Evolutionary conservation across 2,888 invertebrate genomes (phyloP), one percentile per base, ranked within the genome.

Genomic region (Drosophila buzzatii): DNA sequence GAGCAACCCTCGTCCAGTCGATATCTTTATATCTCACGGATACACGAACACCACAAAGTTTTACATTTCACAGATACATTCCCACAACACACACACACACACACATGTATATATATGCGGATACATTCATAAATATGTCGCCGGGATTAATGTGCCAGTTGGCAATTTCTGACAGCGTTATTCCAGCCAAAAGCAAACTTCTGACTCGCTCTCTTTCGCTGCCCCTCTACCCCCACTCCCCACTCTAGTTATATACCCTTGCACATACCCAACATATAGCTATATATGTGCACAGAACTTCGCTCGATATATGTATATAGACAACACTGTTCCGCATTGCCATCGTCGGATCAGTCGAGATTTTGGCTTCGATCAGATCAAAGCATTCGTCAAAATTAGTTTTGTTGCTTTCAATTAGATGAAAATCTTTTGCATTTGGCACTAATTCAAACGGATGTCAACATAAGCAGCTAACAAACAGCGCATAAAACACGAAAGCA

Each of bases 1-100:
- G 73, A 70, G 77, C 87, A 87, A 85, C 85, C 87, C 87, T 86
- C 86, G 86, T 86, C 81, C 79, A 79, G 33, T 42, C 85, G 83
- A 90, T 82, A 91, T 89, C 90, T 91, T 89, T 91, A 90, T 89
- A 90, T 91, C 91, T 89, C 89, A 90, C 79, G 76, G 75, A 85
- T 80, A 87, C 85, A 85, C 81, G 70, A 73, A 68, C 70, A 71
- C 79, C 51, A 79, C 51, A 79, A 65, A 71, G 60, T 76, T 73
- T 68, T 79, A 79, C 76, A 79, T 74, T 79, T 79, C 77, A 72
- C 70, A 74, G 70, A 81, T 70, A 71, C 75, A 70, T 42, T 56
- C 42, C 42, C 55, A 55, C 52, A 14, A 9, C 53, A 41, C 55
- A 58, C 63, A 37, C 35, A 52, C 58, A 16, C 42, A 57, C n/a